phyloP scores from a whole-genome alignment of 2,888 invertebrate species.

The Cotesia congregata region DNA sequence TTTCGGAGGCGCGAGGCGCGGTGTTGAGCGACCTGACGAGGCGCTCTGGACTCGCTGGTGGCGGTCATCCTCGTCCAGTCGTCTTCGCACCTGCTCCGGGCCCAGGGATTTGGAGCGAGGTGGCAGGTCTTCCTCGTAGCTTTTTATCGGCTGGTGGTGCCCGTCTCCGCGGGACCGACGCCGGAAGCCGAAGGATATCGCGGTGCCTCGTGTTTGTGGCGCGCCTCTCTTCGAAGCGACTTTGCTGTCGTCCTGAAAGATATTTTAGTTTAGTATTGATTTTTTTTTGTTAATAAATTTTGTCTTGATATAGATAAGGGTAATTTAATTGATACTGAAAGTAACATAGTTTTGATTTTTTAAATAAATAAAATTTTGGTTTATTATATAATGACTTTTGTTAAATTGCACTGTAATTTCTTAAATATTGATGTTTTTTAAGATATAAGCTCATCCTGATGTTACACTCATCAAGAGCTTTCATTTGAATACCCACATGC shows the following conservation, averaged over 20 bases:
- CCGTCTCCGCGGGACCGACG: constrained; percentile 72
- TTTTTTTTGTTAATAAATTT: too few species aligned
- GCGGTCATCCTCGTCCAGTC: constrained; percentile 63
- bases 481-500: too few species aligned
- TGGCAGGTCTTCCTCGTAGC: constrained; percentile 61
- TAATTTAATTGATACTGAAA: too few species aligned
- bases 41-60: constrained; percentile 60
- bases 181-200: constrained; percentile 88
- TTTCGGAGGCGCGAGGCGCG: constrained; percentile 77
- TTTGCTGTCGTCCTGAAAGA: constrained; percentile 76
- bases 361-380: too few species aligned
- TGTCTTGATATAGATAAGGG: too few species aligned
- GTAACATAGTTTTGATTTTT: too few species aligned
- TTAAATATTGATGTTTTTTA: too few species aligned
- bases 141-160: constrained; percentile 45
- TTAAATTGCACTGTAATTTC: too few species aligned
- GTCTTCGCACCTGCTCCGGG: constrained; percentile 71
- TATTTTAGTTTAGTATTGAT: neutral
- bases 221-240: constrained; percentile 73
- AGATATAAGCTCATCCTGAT: too few species aligned
- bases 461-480: too few species aligned
- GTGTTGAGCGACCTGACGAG: constrained; percentile 77
- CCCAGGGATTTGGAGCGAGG: constrained; percentile 71
- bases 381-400: too few species aligned
- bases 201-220: constrained; percentile 79